These are phyloP conservation scores for Phengaris arion DNA, from an alignment of 2,888 invertebrate genomes.

Conservation along the genomic window DNA sequence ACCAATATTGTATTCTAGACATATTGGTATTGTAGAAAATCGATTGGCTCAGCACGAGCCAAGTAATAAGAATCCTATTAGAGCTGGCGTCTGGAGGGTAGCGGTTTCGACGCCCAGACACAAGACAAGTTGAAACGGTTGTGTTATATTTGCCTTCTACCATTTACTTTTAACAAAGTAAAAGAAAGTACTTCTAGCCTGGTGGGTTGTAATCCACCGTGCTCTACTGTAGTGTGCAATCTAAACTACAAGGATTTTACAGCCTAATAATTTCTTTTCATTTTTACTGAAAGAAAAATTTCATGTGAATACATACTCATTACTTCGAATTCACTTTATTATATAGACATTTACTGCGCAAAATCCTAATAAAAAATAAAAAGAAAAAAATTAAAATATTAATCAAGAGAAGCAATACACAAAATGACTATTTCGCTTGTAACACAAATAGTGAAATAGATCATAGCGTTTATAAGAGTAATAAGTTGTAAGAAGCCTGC, in stretches of 20 bases:
- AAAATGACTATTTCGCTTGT: not conserved
- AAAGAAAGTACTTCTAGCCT: too few species aligned
- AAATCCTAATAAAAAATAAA: too few species aligned
- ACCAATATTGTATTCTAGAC: not conserved
- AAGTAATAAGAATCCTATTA: slow-evolving; percentile 9
- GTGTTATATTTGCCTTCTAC: not conserved
- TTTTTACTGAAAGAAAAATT: too few species aligned
- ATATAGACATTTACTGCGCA: not conserved
- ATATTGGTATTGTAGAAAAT: not conserved
- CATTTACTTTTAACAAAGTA: not conserved
- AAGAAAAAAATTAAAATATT: too few species aligned
- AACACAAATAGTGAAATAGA: not conserved
- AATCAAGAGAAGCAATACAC: not conserved
- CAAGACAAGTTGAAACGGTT: not conserved
- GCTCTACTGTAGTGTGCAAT: too few species aligned
- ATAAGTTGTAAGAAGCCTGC: slow-evolving; percentile 17
- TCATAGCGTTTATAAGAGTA: not conserved
- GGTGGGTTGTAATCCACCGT: too few species aligned
- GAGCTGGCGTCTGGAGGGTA: slow-evolving; percentile 8
- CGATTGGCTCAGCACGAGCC: not conserved
- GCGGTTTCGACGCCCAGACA: not conserved
- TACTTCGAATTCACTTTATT: too few species aligned
- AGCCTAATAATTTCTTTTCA: too few species aligned
- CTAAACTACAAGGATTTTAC: too few species aligned
- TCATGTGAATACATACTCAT: too few species aligned